Conservation (phyloP, 2,113 vertebrate genomes). For the Channa maculata region DNA sequence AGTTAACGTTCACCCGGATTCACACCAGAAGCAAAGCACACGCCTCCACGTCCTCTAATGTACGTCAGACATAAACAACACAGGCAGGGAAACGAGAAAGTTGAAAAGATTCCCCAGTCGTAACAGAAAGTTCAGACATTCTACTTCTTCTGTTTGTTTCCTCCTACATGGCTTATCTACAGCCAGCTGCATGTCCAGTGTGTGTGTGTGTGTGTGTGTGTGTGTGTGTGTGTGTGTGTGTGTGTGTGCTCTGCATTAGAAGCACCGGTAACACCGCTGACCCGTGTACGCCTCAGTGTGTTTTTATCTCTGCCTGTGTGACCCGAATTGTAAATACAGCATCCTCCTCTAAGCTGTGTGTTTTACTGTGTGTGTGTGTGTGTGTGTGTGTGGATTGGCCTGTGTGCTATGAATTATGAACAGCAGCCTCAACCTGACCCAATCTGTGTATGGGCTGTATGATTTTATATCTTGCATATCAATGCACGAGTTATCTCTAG, state of each 20-base stretch:
- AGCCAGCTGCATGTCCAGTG: not conserved
- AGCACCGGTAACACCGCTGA: conserved; percentile 61
- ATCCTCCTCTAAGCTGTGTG: conserved; percentile 60
- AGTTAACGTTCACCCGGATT: not conserved
- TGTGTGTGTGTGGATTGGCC: conserved; percentile 14
- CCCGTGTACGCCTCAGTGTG: conserved; percentile 69
- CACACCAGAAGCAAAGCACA: not conserved
- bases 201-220: conserved; percentile 22
- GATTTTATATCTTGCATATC: conserved; percentile 74
- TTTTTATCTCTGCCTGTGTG: conserved; percentile 75
- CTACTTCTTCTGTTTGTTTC: conserved; percentile 9
- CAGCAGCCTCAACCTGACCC: conserved; percentile 62
- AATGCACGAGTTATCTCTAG: conserved; percentile 61
- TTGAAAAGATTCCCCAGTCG: not conserved
- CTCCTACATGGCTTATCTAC: not conserved
- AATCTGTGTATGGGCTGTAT: conserved; percentile 48
- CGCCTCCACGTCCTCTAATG: not conserved
- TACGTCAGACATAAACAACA: not conserved
- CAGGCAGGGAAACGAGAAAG: conserved; percentile 10
- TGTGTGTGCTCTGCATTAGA: conserved; percentile 61
- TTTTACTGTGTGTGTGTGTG: conserved; percentile 27
- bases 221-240: conserved; percentile 34
- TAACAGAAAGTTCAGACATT: conserved; percentile 22
- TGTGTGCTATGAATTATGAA: conserved; percentile 70
- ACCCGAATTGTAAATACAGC: conserved; percentile 78